These are phyloP conservation scores for Patiria miniata DNA, from an alignment of 35 echinoderm and acorn worm species.

Conservation along the genomic window DNA sequence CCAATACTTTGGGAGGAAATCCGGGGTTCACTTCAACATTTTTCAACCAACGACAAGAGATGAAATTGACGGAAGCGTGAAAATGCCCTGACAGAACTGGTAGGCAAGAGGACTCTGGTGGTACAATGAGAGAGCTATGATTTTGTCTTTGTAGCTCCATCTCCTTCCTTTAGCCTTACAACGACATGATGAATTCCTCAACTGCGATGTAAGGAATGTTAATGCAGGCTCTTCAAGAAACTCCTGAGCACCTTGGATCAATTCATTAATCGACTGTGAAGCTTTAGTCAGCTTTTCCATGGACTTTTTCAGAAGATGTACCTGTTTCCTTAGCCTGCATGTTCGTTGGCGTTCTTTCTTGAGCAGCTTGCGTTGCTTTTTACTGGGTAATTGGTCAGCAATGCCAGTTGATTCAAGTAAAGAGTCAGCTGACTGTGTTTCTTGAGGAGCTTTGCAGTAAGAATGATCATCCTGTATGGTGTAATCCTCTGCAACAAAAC, in stretches of 20 bases:
- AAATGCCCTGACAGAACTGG: constrained; percentile 31
- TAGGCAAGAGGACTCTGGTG: constrained; percentile 60
- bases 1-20: constrained; percentile 37
- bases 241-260: constrained; percentile 1
- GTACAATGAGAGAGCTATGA: constrained; percentile 50
- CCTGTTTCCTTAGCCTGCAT: background rate
- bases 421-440: no score
- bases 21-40: no score
- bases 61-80: constrained; percentile 43
- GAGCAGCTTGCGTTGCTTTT: background rate
- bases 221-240: constrained; percentile 29
- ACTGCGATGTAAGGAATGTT: constrained; percentile 51
- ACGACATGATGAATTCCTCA: constrained; percentile 10
- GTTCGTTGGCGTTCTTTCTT: background rate
- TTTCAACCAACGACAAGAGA: constrained; percentile 38
- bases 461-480: no score
- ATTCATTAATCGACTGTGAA: background rate
- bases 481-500: no score
- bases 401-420: no score
- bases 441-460: no score
- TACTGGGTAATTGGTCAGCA: no score
- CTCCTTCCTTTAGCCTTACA: constrained; percentile 46
- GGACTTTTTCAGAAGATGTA: background rate
- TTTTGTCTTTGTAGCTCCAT: constrained; percentile 45
- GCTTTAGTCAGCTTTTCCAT: background rate